Base-by-base conservation (phyloP, 1,140 invertebrate species). In the Sminthurinus signatus region DNA sequence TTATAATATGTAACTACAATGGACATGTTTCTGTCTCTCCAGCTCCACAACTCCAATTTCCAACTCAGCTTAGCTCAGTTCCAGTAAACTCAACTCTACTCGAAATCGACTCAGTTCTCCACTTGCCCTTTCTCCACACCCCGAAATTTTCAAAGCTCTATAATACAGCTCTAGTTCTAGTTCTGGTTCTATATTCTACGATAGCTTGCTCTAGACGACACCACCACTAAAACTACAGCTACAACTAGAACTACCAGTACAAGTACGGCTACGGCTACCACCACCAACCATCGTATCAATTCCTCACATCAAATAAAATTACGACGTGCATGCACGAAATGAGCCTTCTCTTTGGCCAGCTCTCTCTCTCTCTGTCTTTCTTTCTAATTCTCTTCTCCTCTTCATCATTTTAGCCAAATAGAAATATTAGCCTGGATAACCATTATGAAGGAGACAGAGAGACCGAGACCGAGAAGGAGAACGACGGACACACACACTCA, bases 321-420 rank as follows among this genome's bases (percentile, higher is more conserved):
- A 63, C 61, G 54, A 55, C 61, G 48, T 55, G 48, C 54, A 63
- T 52, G 52, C 61, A 63, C 61, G 61, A 56, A 63, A 56, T 21
- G 28, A 25, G 25, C 15, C 46, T n/a, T n/a, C n/a, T n/a, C n/a
- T n/a, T n/a, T 15, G 32, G 32, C 44, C 44, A 19, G n/a, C 17
- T 48, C 23, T 48, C 44, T 8, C 28, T 25, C 52, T 32, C 28
- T 55, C 28, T 55, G 4, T 55, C 21, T n/a, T 28, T n/a, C 31
- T n/a, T n/a, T 48, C 17, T 48, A 8, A n/a, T 48, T 8, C n/a
- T n/a, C 44, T 12, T 48, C 50, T 28, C n/a, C 12, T 48, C 46
- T 48, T 48, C 46, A 48, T 52, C 50, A 52, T 52, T 52, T 52
- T 29, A 46, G n/a, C 44, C 44, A 21, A 46, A 46, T 46, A 46